phyloP scores from a whole-genome alignment of 2,888 invertebrate genomes.

The Trissonchulus latispiculum region DNA sequence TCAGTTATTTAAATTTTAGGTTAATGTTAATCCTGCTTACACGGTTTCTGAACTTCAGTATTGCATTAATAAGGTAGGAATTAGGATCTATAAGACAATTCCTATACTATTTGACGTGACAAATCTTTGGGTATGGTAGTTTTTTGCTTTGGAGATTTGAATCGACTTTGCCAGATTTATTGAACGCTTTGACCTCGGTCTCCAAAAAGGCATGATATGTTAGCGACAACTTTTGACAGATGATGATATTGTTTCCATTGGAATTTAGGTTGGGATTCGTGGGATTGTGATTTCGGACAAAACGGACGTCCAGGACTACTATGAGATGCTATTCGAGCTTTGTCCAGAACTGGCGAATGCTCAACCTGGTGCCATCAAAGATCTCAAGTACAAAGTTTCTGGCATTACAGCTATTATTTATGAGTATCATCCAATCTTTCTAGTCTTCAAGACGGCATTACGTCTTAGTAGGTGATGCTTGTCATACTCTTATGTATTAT shows the following conservation, averaged over 20 bases:
- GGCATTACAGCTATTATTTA: no score
- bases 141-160: no score
- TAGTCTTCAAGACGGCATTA: no score
- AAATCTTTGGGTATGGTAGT: no score
- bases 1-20: conserved; percentile 47
- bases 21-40: conserved; percentile 65
- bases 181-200: no score
- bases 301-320: conserved; percentile 59
- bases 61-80: conserved; percentile 58
- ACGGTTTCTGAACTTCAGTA: conserved; percentile 60
- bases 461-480: no score
- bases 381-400: conserved; percentile 32
- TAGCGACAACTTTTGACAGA: not conserved
- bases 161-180: no score
- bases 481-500: no score
- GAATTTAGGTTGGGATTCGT: conserved; percentile 52
- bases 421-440: no score
- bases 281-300: conserved; percentile 57
- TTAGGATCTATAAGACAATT: not conserved
- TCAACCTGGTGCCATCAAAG: conserved; percentile 50
- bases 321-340: conserved; percentile 54
- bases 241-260: no score
- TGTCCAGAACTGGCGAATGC: conserved; percentile 52
- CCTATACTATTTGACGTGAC: not conserved
- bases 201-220: not conserved